Conservation (phyloP, 2,888 invertebrate genomes). For the Tromatobia lineatoria region DNA sequence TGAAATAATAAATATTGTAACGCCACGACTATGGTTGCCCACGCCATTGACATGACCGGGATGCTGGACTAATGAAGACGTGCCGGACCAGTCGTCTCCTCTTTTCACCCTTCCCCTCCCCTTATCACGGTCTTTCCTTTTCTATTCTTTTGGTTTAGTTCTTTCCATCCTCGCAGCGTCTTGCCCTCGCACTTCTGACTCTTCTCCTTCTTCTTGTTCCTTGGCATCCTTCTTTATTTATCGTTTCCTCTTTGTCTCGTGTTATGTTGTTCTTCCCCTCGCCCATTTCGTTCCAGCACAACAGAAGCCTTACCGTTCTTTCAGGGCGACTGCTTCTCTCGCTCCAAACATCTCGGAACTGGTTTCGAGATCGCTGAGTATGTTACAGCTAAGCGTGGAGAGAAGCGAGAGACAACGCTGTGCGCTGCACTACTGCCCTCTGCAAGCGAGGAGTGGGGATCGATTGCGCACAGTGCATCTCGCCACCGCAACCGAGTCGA, state of each 20-base stretch:
- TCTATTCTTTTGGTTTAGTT: constrained; percentile 41
- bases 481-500: constrained; percentile 1
- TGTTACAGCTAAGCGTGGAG: constrained; percentile 27
- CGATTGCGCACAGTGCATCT: constrained; percentile 20
- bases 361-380: constrained; percentile 67
- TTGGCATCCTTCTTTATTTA: constrained; percentile 11
- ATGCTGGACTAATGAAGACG: constrained; percentile 77
- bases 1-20: constrained; percentile 54
- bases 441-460: constrained; percentile 2
- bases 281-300: constrained; percentile 34
- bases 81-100: constrained; percentile 72
- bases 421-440: constrained; percentile 28
- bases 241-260: constrained; percentile 29
- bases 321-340: constrained; percentile 52
- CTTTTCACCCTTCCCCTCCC: constrained; percentile 49
- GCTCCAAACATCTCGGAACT: constrained; percentile 70
- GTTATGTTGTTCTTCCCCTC: constrained; percentile 48
- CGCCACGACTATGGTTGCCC: constrained; percentile 69
- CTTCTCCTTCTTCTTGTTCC: constrained; percentile 14
- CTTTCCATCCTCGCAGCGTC: constrained; percentile 62
- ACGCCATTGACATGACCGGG: constrained; percentile 73
- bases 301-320: constrained; percentile 51
- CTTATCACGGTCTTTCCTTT: constrained; percentile 47
- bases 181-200: constrained; percentile 50
- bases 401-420: constrained; percentile 24